These are phyloP conservation scores for Eilema depressum DNA, from an alignment of 2,888 invertebrate genomes.

Conservation along the genomic window DNA sequence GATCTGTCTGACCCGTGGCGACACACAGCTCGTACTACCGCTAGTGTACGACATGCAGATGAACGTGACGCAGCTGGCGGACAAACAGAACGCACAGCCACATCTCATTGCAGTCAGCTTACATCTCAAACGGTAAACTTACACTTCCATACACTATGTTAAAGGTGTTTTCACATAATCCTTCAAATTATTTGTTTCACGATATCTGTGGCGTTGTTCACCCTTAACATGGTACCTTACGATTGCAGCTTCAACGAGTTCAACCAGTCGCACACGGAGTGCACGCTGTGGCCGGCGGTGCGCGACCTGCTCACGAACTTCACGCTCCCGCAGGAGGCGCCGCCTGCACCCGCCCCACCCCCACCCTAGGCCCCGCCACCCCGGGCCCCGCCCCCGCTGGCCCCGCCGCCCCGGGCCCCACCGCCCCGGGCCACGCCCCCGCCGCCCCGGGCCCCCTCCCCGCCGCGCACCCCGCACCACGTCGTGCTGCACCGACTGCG, in stretches of 20 bases:
- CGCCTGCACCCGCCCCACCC: conserved; percentile 78
- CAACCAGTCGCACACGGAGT: conserved; percentile 92
- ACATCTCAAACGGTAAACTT: conserved; percentile 78
- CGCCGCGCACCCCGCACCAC: conserved; percentile 9
- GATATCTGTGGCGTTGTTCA: no score
- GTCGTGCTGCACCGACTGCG: conserved; percentile 9
- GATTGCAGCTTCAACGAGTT: conserved; percentile 90
- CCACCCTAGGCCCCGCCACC: conserved; percentile 18
- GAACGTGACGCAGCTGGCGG: conserved; percentile 95
- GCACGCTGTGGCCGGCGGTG: conserved; percentile 96
- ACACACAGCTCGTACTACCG: conserved; percentile 91
- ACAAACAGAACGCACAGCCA: conserved; percentile 90
- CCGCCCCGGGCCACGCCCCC: conserved; percentile 11
- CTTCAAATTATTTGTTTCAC: no score
- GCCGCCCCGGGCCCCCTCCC: not conserved
- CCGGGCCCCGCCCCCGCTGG: conserved; percentile 4
- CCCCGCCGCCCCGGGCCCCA: not conserved
- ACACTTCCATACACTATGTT: no score
- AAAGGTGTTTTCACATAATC: no score
- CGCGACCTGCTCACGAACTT: conserved; percentile 95
- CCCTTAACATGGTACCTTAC: not conserved
- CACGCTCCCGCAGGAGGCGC: conserved; percentile 92
- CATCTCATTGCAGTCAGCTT: conserved; percentile 82
- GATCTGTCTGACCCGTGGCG: conserved; percentile 82
- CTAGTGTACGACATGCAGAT: conserved; percentile 95